These are phyloP conservation scores for human (Homo sapiens) DNA, from an alignment of 2,113 vertebrate genomes.

Conservation along the genomic window GRCh38 chr1:1719001-1719500, in stretches of 20 bases:
- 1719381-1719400: slow-evolving; percentile 98
- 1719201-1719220: not conserved
- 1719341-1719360: slow-evolving; percentile 93
- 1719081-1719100: too few relatives aligned
- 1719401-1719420: slow-evolving; percentile 96
- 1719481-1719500: accelerated
- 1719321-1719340: slow-evolving; percentile 92
- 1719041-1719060: too few relatives aligned
- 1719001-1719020: too few relatives aligned
- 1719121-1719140: too few relatives aligned
- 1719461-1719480: not conserved
- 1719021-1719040: too few relatives aligned
- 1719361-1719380: slow-evolving; percentile 98
- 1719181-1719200: not conserved
- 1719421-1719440: slow-evolving; percentile 97
- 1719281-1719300: not conserved
- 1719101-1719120: too few relatives aligned
- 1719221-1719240: not conserved
- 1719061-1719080: too few relatives aligned
- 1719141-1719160: too few relatives aligned
- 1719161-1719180: too few relatives aligned
- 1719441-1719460: slow-evolving; percentile 97
- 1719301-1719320: not conserved
- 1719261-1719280: not conserved
- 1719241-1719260: not conserved